Base-by-base conservation (phyloP, 2,797 vertebrate genomes). In the Syncerus caffer region DNA sequence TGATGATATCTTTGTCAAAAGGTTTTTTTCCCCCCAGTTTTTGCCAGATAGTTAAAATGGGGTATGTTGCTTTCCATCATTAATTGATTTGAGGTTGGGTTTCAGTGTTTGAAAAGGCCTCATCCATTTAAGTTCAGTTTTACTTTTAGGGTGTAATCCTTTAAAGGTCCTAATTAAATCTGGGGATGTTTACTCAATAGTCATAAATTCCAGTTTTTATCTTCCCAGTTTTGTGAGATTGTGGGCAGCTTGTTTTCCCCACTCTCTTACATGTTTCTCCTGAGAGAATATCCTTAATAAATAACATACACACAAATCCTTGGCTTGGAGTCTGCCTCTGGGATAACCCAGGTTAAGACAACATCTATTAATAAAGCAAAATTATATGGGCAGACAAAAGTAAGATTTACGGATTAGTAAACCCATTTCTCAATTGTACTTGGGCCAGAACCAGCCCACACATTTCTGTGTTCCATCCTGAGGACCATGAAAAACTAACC, bases 361-460 rank as follows among this genome's bases (percentile, higher is more conserved):
- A 42, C 31, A 84, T 90, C 88, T 86, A 51, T 93, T 42, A 71
- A 51, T 71, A 88, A 85, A 95, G 62, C 62, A 87, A 92, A 92
- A 91, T 78, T 62, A 84, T 25, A 86, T 51, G 57, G 51, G 38
- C 15, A 94, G 82, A 83, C 27, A 42, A 55, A 88, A 64, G 6
- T 78, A 88, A 50, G 38, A 67, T 7, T 82, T 50, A 47, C 10
- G 34, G 79, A 60, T 71, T 57, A 79, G 12, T 42, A 79, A 82
- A 64, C 4, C 60, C 23, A 23, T 42, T 86, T 94, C 27, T 94
- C 50, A 27, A 29, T 78, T 58, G 76, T 23, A 83, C 6, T 29
- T 0, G 15, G 45, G 45, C 64, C 85, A 84, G 45, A 78, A 15
- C 23, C 21, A 90, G 47, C 47, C 71, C 42, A 91, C 15, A 8